Conservation (phyloP, 1,140 invertebrate species). For the Papilio aristodemus region DNA sequence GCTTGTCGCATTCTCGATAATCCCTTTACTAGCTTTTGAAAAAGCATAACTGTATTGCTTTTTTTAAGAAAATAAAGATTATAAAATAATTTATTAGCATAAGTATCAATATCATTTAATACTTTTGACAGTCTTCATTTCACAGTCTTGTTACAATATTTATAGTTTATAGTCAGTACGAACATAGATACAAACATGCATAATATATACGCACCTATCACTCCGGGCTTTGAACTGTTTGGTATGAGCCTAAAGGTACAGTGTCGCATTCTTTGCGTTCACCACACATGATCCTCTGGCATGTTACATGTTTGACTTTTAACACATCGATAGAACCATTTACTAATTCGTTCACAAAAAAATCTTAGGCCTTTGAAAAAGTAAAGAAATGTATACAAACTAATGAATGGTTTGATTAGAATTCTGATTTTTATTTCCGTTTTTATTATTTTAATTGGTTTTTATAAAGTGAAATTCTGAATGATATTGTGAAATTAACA, state of each 20-base stretch:
- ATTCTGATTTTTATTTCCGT: not conserved
- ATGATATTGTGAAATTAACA: constrained; percentile 30
- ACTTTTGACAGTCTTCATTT: too few species aligned
- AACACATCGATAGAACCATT: not conserved
- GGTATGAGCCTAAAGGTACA: not conserved
- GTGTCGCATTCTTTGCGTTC: constrained; percentile 5
- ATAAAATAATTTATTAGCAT: too few species aligned
- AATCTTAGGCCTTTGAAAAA: not conserved
- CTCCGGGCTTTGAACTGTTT: not conserved
- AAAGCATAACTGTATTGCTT: too few species aligned
- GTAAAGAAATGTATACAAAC: too few species aligned
- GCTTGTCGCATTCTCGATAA: not conserved
- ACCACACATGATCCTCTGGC: not conserved
- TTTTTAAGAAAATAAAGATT: too few species aligned
- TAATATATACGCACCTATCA: too few species aligned
- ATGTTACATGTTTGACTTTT: constrained; percentile 6
- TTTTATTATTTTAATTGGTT: too few species aligned
- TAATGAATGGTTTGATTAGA: not conserved
- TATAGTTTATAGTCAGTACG: too few species aligned
- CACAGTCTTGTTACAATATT: too few species aligned
- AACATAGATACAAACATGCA: too few species aligned
- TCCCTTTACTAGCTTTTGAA: too few species aligned
- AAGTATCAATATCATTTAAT: too few species aligned
- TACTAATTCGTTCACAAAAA: not conserved
- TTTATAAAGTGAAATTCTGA: not conserved